phyloP scores from a whole-genome alignment of 2,797 vertebrate genomes.

The Rhyacichthys aspro region DNA sequence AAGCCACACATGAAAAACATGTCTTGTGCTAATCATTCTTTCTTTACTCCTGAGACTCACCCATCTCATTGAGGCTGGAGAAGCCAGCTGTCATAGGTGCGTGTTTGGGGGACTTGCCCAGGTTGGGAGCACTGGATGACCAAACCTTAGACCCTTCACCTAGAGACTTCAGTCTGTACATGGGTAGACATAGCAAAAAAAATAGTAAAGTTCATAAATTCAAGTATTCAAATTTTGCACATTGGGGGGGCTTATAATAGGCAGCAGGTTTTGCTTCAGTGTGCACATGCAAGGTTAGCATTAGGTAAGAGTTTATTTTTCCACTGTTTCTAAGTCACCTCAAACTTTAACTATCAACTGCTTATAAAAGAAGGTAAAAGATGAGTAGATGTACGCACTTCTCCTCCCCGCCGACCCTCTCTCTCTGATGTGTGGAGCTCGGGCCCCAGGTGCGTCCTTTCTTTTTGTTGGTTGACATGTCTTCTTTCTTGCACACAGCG shows the following conservation, averaged over 20 bases:
- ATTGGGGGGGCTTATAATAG: too few relatives aligned
- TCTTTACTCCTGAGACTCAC: conserved; percentile 72
- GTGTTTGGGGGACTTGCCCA: conserved; percentile 92
- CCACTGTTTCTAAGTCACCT: too few relatives aligned
- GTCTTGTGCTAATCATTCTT: not conserved
- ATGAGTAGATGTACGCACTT: conserved; percentile 69
- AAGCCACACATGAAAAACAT: not conserved
- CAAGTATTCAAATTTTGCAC: too few relatives aligned
- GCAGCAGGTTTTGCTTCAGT: too few relatives aligned
- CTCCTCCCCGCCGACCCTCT: conserved; percentile 87
- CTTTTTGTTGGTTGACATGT: conserved; percentile 86
- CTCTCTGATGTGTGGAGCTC: conserved; percentile 89
- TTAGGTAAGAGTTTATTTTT: too few relatives aligned
- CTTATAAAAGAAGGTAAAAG: not conserved
- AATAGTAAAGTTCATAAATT: too few relatives aligned
- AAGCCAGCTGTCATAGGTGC: conserved; percentile 86
- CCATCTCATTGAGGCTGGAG: conserved; percentile 92
- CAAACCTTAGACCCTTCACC: conserved; percentile 89
- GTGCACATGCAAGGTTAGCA: too few relatives aligned
- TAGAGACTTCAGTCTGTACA: conserved; percentile 85
- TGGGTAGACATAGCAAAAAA: not conserved
- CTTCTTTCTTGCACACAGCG: conserved; percentile 87
- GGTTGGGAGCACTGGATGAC: conserved; percentile 92
- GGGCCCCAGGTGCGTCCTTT: conserved; percentile 93
- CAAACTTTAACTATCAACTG: too few relatives aligned